Percentiles rank a stretch among this genome's conserved stretches.
Evolutionary conservation across 2,113 vertebrate species (phyloP).

Genomic region (Phylloscopus trochiloides): DNA sequence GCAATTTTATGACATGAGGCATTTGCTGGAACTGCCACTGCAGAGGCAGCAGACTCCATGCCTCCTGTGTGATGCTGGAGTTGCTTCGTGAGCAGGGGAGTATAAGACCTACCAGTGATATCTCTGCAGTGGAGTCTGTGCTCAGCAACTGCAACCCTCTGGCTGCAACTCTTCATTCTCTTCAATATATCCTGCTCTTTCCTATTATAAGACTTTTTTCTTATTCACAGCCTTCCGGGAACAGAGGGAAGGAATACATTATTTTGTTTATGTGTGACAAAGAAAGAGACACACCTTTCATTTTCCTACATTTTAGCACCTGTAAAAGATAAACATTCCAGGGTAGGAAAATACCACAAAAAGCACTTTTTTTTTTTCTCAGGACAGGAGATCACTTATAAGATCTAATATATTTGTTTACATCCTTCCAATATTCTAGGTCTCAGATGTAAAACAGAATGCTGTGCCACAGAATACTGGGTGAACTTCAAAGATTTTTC

Average conservation of each 20-base stretch:
- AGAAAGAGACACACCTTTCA: not conserved
- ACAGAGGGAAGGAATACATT: not conserved
- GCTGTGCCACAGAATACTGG: not conserved
- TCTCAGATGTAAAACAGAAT: not conserved
- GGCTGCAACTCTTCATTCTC: not conserved
- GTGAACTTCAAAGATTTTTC: not conserved
- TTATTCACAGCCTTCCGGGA: not conserved
- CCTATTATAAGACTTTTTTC: not conserved
- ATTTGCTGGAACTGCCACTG: not conserved
- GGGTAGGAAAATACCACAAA: not conserved
- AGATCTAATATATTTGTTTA: not conserved
- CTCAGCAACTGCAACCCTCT: not conserved
- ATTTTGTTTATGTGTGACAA: not conserved
- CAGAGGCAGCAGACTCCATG: not conserved
- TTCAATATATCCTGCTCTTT: not conserved
- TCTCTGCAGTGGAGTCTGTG: not conserved
- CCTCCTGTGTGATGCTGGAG: not conserved
- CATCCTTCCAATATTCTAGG: not conserved
- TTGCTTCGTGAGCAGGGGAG: not conserved
- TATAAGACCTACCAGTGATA: accelerated
- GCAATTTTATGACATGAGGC: not conserved
- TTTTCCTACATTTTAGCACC: not conserved
- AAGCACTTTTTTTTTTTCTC: not conserved
- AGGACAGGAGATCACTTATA: not conserved
- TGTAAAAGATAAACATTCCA: not conserved